A percentile compares a stretch with the other conserved stretches of the same genome.
These are phyloP conservation scores for Pangasianodon hypophthalmus DNA, from an alignment of 2,113 vertebrate species.

Conservation along the genomic window DNA sequence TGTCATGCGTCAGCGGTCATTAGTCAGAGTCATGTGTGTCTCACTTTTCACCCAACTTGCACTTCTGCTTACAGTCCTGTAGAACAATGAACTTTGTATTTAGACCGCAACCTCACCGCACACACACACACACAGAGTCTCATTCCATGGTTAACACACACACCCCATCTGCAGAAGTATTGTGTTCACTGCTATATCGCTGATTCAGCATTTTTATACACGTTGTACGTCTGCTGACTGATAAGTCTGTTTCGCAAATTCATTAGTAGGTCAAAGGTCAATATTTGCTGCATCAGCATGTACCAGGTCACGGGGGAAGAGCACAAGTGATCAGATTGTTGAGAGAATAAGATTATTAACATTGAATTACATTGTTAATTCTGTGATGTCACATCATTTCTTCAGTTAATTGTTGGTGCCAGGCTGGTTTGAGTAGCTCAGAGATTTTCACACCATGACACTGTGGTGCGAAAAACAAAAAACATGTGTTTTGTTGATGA, in stretches of 20 bases:
- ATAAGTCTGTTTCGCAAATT: background rate
- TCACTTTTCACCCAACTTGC: slow-evolving; percentile 6
- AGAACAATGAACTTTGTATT: slow-evolving; percentile 38
- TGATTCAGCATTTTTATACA: slow-evolving; percentile 15
- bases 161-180: background rate
- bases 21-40: background rate
- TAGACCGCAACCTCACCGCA: background rate
- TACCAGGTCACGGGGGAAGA: background rate
- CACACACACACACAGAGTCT: background rate
- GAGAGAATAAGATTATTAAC: background rate
- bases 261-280: slow-evolving; percentile 11
- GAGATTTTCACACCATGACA: background rate
- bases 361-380: background rate
- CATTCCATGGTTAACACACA: background rate
- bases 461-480: background rate
- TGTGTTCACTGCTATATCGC: slow-evolving; percentile 6
- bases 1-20: no score
- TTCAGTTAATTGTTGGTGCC: no score
- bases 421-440: no score
- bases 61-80: slow-evolving; percentile 30
- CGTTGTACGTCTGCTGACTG: background rate
- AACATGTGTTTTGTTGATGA: background rate
- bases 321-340: background rate
- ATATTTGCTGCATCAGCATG: background rate
- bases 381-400: background rate